These are phyloP conservation scores for Stichodactyla helianthus DNA, from an alignment of 64 coral and sea anemone species.

Conservation along the genomic window DNA sequence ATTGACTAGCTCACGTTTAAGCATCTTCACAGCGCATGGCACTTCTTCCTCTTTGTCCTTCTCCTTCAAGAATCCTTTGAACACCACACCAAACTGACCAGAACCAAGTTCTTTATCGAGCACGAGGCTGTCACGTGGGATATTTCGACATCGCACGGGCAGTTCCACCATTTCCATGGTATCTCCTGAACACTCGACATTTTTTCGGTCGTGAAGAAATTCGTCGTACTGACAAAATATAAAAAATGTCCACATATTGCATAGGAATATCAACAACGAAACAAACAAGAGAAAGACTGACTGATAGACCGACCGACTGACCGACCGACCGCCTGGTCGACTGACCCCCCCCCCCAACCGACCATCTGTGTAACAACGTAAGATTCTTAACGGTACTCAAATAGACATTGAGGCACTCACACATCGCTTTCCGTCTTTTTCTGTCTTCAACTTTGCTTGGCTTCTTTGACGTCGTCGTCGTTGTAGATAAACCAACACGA, in stretches of 20 bases:
- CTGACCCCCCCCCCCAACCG: background rate
- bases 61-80: conserved; percentile 44
- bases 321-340: background rate
- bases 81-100: conserved; percentile 71
- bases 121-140: conserved; percentile 38
- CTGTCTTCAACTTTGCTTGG: background rate
- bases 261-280: too few species aligned
- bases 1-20: conserved; percentile 53
- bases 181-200: background rate
- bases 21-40: conserved; percentile 62
- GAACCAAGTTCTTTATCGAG: conserved; percentile 59
- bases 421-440: background rate
- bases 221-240: background rate
- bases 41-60: conserved; percentile 17
- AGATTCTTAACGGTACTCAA: too few species aligned
- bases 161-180: background rate
- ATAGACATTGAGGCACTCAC: background rate
- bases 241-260: too few species aligned
- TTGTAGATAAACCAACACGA: background rate
- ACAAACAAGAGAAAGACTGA: background rate
- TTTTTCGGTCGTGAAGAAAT: background rate
- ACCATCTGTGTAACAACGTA: too few species aligned
- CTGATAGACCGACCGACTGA: background rate
- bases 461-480: background rate
- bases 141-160: conserved; percentile 40